Evolutionary conservation across 1,140 invertebrate genomes (phyloP), one percentile per base, ranked within the genome.

Genomic region (Drosophila bifasciata): DNA sequence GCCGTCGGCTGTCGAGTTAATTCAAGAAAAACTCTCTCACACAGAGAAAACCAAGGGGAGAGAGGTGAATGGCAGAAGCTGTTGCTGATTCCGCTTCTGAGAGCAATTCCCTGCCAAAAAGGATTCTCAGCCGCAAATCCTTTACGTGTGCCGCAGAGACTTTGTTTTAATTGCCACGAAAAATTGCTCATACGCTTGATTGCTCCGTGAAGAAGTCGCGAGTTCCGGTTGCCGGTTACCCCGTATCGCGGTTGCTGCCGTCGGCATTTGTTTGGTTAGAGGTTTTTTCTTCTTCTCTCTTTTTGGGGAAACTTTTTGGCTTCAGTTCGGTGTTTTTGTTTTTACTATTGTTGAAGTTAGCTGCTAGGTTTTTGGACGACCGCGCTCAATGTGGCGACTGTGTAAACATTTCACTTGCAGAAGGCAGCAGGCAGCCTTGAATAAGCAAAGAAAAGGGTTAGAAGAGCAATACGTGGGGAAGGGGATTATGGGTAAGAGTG

Each of bases 161-260:
- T 67, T 80, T 66, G 77, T 86, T 85, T 85, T 85, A 85, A 85
- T 86, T 85, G 81, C 81, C 79, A 81, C 67, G 69, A 76, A 64
- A 86, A 86, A 85, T 85, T 85, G 81, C 81, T 85, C 81, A 85
- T 85, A 68, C 81, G 81, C 81, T 70, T 85, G 56, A 85, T 85
- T 85, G 81, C 81, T 32, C 40, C 58, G 58, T 62, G 69, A 86
- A 85, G 81, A 86, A 85, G 73, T 85, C 62, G 59, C 59, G 60
- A 25, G 63, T 69, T 69, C 60, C 51, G 53, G 25, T 36, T 56
- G 45, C 44, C 53, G 53, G 45, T 39, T 59, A 45, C 40, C 48
- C 36, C 49, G 60, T 55, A 53, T 46, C 60, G 67, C 41, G 46
- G 44, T 61, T 25, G 71, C 79, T 73, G 62, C 45, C 56, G 58